phyloP scores from a whole-genome alignment of 2,797 vertebrate genomes.

The Hippopotamyrus pictus region DNA sequence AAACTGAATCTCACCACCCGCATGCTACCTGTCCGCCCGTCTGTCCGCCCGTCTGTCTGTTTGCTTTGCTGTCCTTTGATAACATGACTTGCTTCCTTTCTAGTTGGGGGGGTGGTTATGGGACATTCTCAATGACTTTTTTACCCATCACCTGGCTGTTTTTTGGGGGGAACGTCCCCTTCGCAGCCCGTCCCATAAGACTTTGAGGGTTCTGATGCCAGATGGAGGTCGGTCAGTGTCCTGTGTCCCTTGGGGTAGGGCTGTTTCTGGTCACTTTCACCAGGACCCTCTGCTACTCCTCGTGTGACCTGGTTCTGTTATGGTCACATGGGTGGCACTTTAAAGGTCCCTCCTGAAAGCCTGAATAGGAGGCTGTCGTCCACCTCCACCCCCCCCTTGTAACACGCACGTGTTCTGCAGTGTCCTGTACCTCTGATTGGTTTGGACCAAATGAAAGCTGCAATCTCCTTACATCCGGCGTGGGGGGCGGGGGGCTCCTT shows the following conservation, averaged over 20 bases:
- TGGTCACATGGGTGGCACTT: neutral
- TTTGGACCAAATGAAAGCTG: neutral
- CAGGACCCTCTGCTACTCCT: neutral
- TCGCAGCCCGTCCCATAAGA: neutral
- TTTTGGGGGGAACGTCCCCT: neutral
- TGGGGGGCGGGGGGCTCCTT: neutral
- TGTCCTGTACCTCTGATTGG: neutral
- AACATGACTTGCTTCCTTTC: constrained; percentile 18
- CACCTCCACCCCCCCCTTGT: neutral
- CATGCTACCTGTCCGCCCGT: neutral
- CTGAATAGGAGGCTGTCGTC: neutral
- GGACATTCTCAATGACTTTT: neutral
- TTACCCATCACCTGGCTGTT: neutral
- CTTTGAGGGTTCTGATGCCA: neutral
- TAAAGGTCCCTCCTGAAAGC: neutral
- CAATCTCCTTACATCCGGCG: neutral
- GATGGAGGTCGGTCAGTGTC: neutral
- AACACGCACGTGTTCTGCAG: neutral
- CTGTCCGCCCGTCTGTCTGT: neutral
- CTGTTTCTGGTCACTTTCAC: neutral
- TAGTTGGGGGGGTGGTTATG: neutral
- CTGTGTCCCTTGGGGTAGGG: neutral
- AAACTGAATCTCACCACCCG: constrained; percentile 13
- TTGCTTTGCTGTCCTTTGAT: neutral
- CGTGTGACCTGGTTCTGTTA: neutral